A percentile compares a stretch with the other conserved stretches of the same genome.
Evolutionary conservation across 2,888 invertebrate species (phyloP).

Genomic region (Plebejus melissa): DNA sequence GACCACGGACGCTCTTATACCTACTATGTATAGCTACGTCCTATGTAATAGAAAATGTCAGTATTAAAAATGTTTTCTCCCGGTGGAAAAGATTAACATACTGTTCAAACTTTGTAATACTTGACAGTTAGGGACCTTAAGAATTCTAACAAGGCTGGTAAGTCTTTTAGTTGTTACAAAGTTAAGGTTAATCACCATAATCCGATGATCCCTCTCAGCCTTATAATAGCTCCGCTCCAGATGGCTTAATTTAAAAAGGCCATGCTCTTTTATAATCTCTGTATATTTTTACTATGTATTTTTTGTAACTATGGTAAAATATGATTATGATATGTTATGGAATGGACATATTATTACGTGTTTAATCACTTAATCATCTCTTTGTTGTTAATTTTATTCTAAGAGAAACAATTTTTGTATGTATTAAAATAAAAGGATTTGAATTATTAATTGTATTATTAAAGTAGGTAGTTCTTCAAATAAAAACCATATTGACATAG

Average conservation of each 20-base stretch:
- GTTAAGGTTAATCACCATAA: constrained; percentile 29
- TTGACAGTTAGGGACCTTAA: constrained; percentile 22
- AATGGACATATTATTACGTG: no score
- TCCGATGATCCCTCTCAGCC: constrained; percentile 20
- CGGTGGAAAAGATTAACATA: constrained; percentile 20
- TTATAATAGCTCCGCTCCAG: constrained; percentile 26
- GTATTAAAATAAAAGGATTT: no score
- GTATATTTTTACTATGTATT: background rate
- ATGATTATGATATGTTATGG: no score
- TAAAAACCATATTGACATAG: no score
- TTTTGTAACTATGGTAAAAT: background rate
- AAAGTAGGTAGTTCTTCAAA: no score
- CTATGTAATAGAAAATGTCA: background rate
- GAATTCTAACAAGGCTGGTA: constrained; percentile 20
- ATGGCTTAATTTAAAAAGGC: constrained; percentile 27
- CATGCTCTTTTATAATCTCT: constrained; percentile 9
- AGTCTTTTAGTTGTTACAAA: constrained; percentile 27
- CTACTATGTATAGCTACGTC: no score
- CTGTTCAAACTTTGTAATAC: constrained; percentile 20
- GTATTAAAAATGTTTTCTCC: constrained; percentile 16
- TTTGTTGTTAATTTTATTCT: no score
- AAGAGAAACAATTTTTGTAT: no score
- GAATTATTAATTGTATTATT: no score
- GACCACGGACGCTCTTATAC: no score
- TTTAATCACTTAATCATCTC: no score